Conservation (phyloP, 2,797 vertebrate genomes). For the Neosalanx taihuensis region DNA sequence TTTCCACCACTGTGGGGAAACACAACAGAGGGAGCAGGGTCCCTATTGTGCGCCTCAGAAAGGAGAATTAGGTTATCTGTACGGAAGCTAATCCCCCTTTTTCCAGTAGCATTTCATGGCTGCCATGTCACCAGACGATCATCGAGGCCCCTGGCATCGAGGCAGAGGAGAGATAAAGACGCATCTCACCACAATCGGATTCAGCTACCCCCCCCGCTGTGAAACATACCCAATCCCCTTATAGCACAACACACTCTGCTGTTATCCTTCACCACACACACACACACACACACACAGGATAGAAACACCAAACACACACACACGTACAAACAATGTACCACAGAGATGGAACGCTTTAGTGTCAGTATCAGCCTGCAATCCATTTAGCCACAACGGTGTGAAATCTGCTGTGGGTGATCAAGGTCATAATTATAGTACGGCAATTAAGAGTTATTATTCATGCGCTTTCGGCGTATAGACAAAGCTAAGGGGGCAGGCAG, state of each 20-base stretch:
- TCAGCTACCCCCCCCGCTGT: conserved; percentile 40
- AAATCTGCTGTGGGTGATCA: not conserved
- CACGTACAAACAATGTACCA: not conserved
- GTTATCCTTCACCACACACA: conserved; percentile 33
- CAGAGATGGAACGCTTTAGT: not conserved
- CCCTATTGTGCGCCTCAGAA: conserved; percentile 27
- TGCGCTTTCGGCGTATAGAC: not conserved
- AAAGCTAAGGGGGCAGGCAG: not conserved
- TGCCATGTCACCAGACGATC: conserved; percentile 39
- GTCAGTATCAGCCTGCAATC: not conserved
- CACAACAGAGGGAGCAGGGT: conserved; percentile 23
- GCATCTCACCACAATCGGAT: conserved; percentile 53
- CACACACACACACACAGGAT: conserved; percentile 17
- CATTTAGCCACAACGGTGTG: not conserved
- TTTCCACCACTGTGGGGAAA: conserved; percentile 13
- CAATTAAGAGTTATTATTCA: not conserved
- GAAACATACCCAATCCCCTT: conserved; percentile 53
- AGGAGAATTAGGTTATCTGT: conserved; percentile 49
- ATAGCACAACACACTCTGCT: conserved; percentile 44
- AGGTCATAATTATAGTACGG: conserved; percentile 6
- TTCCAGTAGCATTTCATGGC: conserved; percentile 42
- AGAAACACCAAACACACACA: conserved; percentile 24
- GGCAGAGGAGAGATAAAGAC: conserved; percentile 44
- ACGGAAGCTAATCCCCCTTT: conserved; percentile 48
- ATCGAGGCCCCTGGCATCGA: conserved; percentile 45